phyloP scores from a whole-genome alignment of 1,140 invertebrate species.

The Antheraea pernyi region DNA sequence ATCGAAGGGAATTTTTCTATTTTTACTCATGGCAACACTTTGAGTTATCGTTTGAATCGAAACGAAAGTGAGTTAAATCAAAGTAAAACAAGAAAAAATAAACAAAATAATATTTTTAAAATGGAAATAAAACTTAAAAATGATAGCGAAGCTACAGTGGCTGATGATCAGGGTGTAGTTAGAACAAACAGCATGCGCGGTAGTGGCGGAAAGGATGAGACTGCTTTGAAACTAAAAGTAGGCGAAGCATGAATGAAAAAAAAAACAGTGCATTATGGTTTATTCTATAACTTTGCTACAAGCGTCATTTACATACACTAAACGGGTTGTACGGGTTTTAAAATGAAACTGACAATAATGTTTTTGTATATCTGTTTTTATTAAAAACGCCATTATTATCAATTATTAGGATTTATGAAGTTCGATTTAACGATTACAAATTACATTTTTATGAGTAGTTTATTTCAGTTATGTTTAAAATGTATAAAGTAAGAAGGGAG shows the following conservation, averaged over 20 bases:
- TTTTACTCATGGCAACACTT: constrained; percentile 41
- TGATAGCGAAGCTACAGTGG: constrained; percentile 75
- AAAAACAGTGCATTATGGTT: constrained; percentile 32
- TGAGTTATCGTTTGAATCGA: constrained; percentile 17
- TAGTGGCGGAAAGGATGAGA: constrained; percentile 32
- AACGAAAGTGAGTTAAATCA: constrained; percentile 57
- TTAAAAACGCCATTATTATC: constrained; percentile 78
- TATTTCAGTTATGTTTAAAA: constrained; percentile 44
- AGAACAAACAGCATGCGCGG: constrained; percentile 60
- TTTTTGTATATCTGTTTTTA: constrained; percentile 77
- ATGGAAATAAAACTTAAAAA: constrained; percentile 66
- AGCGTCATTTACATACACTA: constrained; percentile 10
- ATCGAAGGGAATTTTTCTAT: constrained; percentile 36
- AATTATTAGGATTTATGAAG: constrained; percentile 78
- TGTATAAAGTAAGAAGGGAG: constrained; percentile 67
- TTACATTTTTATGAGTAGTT: constrained; percentile 75
- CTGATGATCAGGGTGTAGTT: constrained; percentile 59
- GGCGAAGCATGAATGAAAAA: constrained; percentile 40
- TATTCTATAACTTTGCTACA: background rate
- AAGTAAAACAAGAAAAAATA: constrained; percentile 59
- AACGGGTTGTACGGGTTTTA: constrained; percentile 22
- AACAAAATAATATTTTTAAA: constrained; percentile 45
- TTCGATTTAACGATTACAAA: constrained; percentile 77
- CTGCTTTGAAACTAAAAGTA: constrained; percentile 35
- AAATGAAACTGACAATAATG: constrained; percentile 64